These are phyloP conservation scores for Poeciliopsis retropinna DNA, from an alignment of 2,113 vertebrate genomes.

Conservation along the genomic window DNA sequence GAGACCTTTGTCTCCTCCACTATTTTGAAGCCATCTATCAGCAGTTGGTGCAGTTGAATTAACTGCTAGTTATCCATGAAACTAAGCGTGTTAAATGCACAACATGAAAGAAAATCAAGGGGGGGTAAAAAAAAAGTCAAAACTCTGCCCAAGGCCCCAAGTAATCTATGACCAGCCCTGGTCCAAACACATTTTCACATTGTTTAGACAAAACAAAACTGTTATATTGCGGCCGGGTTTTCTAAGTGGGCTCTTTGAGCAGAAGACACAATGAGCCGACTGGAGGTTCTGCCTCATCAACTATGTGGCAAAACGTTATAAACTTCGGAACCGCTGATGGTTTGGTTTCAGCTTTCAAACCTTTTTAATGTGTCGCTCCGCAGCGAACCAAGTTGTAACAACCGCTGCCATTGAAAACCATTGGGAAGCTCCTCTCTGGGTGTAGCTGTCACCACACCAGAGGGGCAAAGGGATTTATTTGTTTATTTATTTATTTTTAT, in stretches of 20 bases:
- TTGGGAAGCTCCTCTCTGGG: constrained; percentile 45
- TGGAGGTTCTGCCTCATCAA: constrained; percentile 21
- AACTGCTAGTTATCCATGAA: background rate
- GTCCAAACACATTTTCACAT: background rate
- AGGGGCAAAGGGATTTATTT: constrained; percentile 18
- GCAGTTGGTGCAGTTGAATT: background rate
- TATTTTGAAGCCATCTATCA: background rate
- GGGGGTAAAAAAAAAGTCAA: background rate
- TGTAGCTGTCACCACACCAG: constrained; percentile 57
- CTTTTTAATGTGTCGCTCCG: constrained; percentile 13
- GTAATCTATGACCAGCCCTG: background rate
- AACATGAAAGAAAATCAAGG: background rate
- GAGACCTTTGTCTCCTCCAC: too few relatives aligned
- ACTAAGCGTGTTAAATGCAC: background rate
- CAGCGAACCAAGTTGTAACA: constrained; percentile 40
- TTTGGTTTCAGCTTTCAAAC: constrained; percentile 23
- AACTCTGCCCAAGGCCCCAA: background rate
- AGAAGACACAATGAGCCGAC: constrained; percentile 5
- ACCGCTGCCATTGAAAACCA: constrained; percentile 40
- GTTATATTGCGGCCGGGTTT: background rate
- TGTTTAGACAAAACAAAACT: background rate
- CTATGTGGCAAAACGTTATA: constrained; percentile 39
- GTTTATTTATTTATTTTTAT: background rate
- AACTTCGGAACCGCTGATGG: background rate
- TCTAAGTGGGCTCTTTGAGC: constrained; percentile 5